Evolutionary conservation across 1,140 invertebrate species (phyloP), one percentile per base, ranked within the genome.

Genomic region (Drosophila bocqueti): DNA sequence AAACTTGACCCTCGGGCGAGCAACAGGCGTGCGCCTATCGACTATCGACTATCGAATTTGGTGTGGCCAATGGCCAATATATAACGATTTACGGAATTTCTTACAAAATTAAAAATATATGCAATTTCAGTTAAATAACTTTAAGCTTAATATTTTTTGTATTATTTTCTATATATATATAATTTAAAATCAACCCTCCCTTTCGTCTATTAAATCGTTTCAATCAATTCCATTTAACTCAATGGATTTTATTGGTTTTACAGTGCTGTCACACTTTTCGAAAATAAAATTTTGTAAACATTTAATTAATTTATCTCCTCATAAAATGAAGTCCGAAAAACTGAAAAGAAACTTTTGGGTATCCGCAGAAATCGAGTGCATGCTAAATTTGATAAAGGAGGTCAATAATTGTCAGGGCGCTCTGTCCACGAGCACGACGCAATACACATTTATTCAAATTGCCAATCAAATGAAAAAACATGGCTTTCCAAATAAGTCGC

Each of bases 291-390:
- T 5, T 55, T 38, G 16, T 21, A 52, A 45, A 36, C 42, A 65
- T 54, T 63, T 42, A 16, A 52, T 34, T 34, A 11, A 42, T 40
- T 16, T 38, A 31, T 15, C 7, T 11, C 4, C 34, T 36, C 10
- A 34, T 9, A 60, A 29, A 38, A 91, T 92, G 90, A 92, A 92
- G 42, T 68, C 68, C 1, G 76, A 74, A 59, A 91, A 92, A 54
- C 52, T 87, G 0, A 92, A 92, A 69, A 64, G 90, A n/a, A 92
- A 92, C 71, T 92, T 92, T 72, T 92, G 90, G 90, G 55, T 79
- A 11, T 64, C 85, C 16, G 72, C 83, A 2, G 90, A 92, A 76
- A 92, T 92, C 40, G 90, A 92, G 59, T 92, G 90, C 15, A 92
- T 92, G 90, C 79, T 92, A 1, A 81, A 82, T 26, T 60, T 92